These are phyloP conservation scores for Mobula hypostoma DNA, from an alignment of 2,113 vertebrate genomes.

Conservation along the genomic window DNA sequence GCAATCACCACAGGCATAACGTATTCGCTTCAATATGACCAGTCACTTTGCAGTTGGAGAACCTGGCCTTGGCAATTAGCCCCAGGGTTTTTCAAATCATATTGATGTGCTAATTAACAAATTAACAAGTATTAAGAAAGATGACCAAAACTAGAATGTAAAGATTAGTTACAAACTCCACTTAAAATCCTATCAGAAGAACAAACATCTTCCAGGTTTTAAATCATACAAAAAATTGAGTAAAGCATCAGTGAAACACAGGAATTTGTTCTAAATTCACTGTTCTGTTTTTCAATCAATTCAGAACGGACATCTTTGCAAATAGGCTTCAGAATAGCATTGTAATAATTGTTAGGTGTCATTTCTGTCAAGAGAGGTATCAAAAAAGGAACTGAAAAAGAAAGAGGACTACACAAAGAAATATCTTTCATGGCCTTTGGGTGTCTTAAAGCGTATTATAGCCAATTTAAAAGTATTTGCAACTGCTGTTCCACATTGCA, in stretches of 20 bases:
- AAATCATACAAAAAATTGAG: slow-evolving; percentile 5
- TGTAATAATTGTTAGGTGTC: slow-evolving; percentile 4
- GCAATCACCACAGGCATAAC: neutral
- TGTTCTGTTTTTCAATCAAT: neutral
- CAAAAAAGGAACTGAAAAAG: neutral
- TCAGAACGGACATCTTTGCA: neutral
- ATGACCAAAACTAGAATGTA: slow-evolving; percentile 12
- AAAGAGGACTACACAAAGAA: neutral
- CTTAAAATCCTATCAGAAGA: neutral
- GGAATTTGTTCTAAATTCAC: slow-evolving; percentile 19
- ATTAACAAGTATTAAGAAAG: neutral
- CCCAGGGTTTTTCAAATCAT: neutral
- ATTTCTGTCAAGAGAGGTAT: neutral
- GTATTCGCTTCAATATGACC: neutral
- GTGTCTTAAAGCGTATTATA: neutral
- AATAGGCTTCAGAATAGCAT: neutral
- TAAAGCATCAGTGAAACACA: neutral
- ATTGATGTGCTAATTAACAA: neutral
- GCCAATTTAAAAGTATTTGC: neutral
- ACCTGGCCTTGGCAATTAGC: neutral
- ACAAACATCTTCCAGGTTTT: neutral
- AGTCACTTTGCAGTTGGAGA: neutral
- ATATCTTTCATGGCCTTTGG: neutral
- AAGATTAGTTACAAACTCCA: neutral
- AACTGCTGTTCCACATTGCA: no score